Evolutionary conservation across 2,797 vertebrate genomes (phyloP), one percentile per base, ranked within the genome.

Genomic region (Peromyscus aztecus): DNA sequence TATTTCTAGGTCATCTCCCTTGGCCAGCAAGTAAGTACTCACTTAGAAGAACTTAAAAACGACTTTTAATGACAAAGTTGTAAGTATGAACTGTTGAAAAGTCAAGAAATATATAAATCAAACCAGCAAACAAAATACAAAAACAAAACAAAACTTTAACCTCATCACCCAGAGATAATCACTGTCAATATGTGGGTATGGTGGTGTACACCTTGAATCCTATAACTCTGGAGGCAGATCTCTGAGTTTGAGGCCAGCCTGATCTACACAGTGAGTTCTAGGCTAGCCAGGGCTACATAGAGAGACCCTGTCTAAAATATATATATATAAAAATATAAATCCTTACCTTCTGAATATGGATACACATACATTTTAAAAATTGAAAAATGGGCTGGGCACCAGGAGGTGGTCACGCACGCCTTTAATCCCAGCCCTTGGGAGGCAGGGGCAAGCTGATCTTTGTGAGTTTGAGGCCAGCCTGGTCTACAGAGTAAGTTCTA

Each of bases 41-140:
- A 77, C 49, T 77, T 93, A 85, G 93, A 85, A 83, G 93, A 90
- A 89, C 46, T n/a, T 67, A 40, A 94, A 93, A 96, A 61, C 65
- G 23, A 76, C 37, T 76, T 61, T 43, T 31, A 61, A 89, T 46
- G 63, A 69, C 9, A 93, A 88, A 85, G 12, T 55, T 78, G 6
- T 82, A 93, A 92, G 55, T 86, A 31, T 75, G 34, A 87, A 63
- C 37, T 92, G 31, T 57, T 21, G 2, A 87, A 88, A 97, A 40
- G 55, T 82, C 49, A 86, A 69, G 57, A 94, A 76, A 88, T 14
- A 90, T 1, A 34, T 61, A 89, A 88, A 92, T 9, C 49, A 80
- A 52, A 21, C 77, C 14, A 76, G 34, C 16, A 55, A 55, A 55
- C 55, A 55, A 55, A 55, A 55, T 4, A 83, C 37, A 43, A 80